These are phyloP conservation scores for Liposcelis brunnea DNA, from an alignment of 2,888 invertebrate genomes.

Conservation along the genomic window DNA sequence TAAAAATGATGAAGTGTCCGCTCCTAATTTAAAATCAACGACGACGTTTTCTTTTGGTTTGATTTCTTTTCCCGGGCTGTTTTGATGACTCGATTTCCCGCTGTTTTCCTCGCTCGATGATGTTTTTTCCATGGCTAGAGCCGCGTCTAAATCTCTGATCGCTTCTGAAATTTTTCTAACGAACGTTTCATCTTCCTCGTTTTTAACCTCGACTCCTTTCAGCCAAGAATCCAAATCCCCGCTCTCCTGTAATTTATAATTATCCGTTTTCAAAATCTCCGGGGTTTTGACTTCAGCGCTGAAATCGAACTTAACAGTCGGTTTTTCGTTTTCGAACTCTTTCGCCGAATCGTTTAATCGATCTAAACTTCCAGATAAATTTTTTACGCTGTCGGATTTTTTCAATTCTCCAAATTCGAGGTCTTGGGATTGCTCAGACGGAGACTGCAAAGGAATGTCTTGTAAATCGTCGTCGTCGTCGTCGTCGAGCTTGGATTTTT, in stretches of 20 bases:
- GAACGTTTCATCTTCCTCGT: conserved; percentile 41
- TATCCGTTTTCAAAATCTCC: too few relatives aligned
- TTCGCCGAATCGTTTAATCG: background rate
- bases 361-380: background rate
- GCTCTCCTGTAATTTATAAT: conserved; percentile 14
- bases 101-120: conserved; percentile 24
- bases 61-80: conserved; percentile 27
- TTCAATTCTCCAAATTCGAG: too few relatives aligned
- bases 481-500: too few relatives aligned
- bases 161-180: conserved; percentile 42
- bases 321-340: background rate
- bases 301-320: too few relatives aligned
- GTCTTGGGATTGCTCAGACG: too few relatives aligned
- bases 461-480: too few relatives aligned
- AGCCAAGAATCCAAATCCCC: conserved; percentile 38
- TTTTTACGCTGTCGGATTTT: background rate
- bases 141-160: conserved; percentile 44
- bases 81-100: conserved; percentile 38
- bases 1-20: conserved; percentile 5
- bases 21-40: conserved; percentile 7
- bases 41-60: background rate
- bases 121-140: conserved; percentile 40
- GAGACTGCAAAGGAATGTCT: too few relatives aligned
- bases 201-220: conserved; percentile 37
- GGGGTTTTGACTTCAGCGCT: too few relatives aligned